Conservation (phyloP, 2,113 vertebrate species). For the Osmerus mordax region DNA sequence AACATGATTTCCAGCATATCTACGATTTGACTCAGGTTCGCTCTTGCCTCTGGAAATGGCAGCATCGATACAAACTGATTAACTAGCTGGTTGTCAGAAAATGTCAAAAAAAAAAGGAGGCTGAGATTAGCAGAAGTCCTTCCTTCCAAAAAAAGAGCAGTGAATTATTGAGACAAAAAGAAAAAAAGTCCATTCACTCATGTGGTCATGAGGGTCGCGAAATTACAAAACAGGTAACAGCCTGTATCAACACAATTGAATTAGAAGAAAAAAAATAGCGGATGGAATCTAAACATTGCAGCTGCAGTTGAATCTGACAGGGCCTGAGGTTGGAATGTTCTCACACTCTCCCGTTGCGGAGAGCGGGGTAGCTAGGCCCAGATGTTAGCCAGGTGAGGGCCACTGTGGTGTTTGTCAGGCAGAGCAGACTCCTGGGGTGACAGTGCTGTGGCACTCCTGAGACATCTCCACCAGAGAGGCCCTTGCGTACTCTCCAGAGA, state of each 20-base stretch:
- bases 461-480: conserved; percentile 40
- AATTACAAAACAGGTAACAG: background rate
- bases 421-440: conserved; percentile 44
- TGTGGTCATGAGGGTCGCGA: too few relatives aligned
- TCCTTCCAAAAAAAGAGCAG: too few relatives aligned
- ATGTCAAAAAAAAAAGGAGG: conserved; percentile 41
- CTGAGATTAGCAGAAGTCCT: conserved; percentile 26
- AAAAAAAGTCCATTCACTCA: too few relatives aligned
- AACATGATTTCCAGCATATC: conserved; percentile 75
- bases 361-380: background rate
- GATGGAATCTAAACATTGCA: background rate
- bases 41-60: conserved; percentile 66
- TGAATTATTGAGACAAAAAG: too few relatives aligned
- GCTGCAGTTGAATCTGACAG: background rate
- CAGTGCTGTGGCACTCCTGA: conserved; percentile 51
- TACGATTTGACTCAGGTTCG: conserved; percentile 54
- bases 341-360: conserved; percentile 51
- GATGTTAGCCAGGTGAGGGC: conserved; percentile 26
- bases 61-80: conserved; percentile 60
- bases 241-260: background rate
- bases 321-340: conserved; percentile 46
- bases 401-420: conserved; percentile 56
- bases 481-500: conserved; percentile 33
- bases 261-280: conserved; percentile 19
- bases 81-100: conserved; percentile 50